phyloP scores from a whole-genome alignment of 2,113 vertebrate species.

The Cololabis saira region DNA sequence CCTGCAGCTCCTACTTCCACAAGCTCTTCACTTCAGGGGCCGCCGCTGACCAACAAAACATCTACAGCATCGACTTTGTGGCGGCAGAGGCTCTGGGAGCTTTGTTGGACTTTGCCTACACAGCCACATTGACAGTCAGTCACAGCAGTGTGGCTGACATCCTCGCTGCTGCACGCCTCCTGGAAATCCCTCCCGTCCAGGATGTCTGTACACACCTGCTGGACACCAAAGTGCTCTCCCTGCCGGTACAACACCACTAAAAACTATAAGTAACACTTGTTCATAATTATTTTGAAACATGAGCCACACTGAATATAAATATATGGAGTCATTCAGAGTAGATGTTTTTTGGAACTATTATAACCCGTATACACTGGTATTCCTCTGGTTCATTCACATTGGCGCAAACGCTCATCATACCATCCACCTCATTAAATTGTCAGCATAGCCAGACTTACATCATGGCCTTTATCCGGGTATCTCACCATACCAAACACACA shows the following conservation, averaged over 20 bases:
- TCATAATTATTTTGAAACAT: neutral
- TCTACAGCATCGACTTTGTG: conserved; percentile 97
- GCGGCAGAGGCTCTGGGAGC: conserved; percentile 91
- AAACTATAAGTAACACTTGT: neutral
- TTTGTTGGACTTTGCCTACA: conserved; percentile 98
- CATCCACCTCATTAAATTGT: conserved; percentile 40
- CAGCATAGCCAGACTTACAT: conserved; percentile 58
- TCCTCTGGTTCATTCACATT: conserved; percentile 3
- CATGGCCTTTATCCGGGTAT: conserved; percentile 57
- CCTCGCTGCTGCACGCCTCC: conserved; percentile 92
- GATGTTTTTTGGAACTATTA: neutral
- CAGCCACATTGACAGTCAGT: conserved; percentile 95
- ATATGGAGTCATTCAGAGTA: too few relatives aligned
- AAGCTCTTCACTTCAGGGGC: conserved; percentile 97
- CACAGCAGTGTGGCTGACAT: conserved; percentile 93
- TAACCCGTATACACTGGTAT: too few relatives aligned
- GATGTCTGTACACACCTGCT: conserved; percentile 97
- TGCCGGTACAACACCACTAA: conserved; percentile 73
- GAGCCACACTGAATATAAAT: neutral
- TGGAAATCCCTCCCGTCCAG: conserved; percentile 94
- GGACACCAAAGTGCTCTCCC: conserved; percentile 95
- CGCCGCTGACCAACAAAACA: conserved; percentile 92
- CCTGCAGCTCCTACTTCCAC: conserved; percentile 98
- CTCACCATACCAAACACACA: conserved; percentile 55
- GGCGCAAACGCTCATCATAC: conserved; percentile 18